Evolutionary conservation across 2,797 vertebrate species (phyloP).

Genomic region (Sandelia bainsii): DNA sequence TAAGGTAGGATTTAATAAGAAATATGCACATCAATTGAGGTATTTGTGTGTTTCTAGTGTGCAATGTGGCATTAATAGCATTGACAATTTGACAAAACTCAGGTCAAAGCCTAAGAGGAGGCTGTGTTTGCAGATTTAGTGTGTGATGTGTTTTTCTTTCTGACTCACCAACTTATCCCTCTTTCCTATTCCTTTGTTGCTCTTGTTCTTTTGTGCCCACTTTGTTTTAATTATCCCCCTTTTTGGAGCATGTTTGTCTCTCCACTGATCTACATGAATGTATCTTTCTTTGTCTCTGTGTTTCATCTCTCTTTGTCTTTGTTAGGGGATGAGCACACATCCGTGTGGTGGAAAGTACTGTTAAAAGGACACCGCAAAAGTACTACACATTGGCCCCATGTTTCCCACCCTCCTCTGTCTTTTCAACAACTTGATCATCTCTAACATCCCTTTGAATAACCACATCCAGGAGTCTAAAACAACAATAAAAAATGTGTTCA

Average conservation of each 20-base stretch:
- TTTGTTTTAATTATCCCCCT: constrained; percentile 26
- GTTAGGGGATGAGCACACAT: constrained; percentile 27
- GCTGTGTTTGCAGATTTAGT: constrained; percentile 30
- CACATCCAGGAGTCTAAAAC: constrained; percentile 4
- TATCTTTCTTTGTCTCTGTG: neutral
- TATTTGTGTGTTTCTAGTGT: neutral
- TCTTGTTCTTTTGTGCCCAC: constrained; percentile 4
- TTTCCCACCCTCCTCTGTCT: constrained; percentile 1
- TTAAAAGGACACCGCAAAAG: constrained; percentile 45
- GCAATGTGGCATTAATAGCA: neutral
- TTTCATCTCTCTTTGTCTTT: constrained; percentile 18
- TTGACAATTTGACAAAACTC: constrained; percentile 36
- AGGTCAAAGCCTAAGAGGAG: constrained; percentile 40
- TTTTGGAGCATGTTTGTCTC: constrained; percentile 30
- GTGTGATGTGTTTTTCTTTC: constrained; percentile 23
- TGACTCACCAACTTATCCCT: constrained; percentile 42
- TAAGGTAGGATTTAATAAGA: constrained; percentile 1
- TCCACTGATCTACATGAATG: constrained; percentile 20
- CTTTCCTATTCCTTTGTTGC: constrained; percentile 29
- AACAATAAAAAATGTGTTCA: constrained; percentile 7
- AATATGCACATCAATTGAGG: neutral
- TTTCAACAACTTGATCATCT: constrained; percentile 7
- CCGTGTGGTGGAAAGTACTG: constrained; percentile 29
- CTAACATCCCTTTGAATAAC: neutral
- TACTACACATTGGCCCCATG: constrained; percentile 28